Base-by-base conservation (phyloP, 2,888 invertebrate genomes). In the Leucania comma region DNA sequence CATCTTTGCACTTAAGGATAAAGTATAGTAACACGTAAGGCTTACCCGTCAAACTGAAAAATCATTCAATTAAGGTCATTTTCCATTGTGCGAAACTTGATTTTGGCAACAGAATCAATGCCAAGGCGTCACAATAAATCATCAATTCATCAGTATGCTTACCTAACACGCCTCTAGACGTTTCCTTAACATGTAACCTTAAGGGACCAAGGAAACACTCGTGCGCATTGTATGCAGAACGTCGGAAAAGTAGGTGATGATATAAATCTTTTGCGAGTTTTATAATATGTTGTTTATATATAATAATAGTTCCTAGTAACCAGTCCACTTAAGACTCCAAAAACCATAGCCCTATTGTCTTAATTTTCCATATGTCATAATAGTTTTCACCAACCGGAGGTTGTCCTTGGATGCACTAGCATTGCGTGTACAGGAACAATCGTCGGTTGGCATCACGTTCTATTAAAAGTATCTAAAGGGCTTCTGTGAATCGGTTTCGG, bases 101-200 rank as follows among this genome's bases (percentile, higher is more conserved):
- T 64, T 87, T 85, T 82, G 81, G 73, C 81, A 75, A 78, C 62
- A 78, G 88, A 90, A 91, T 91, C 87, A 91, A 90, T 91, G 92
- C 90, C 92, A 92, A 91, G 91, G 92, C 26, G 50, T 42, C 66
- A 66, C 53, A 70, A 69, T 75, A 80, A 66, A 6, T 20, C 42
- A 42, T 48, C 26, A 24, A 9, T 32, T 80, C 78, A 87, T 93
- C 87, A 86, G 90, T 91, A 92, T 91, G 88, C 90, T 79, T 63
- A 79, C 59, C 81, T 72, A 73, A 60, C 50, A 58, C 58, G 67
- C 82, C 84, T 86, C 86, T 84, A 73, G 80, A 80, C 80, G 81
- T 90, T 89, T 90, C 90, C 89, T 78, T 89, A 81, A 88, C 87
- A 88, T 86, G 75, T 84, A 87, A 77, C 87, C 88, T 88, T 86